These are phyloP conservation scores for Kryptolebias marmoratus DNA, from an alignment of 2,113 vertebrate species.

Conservation along the genomic window DNA sequence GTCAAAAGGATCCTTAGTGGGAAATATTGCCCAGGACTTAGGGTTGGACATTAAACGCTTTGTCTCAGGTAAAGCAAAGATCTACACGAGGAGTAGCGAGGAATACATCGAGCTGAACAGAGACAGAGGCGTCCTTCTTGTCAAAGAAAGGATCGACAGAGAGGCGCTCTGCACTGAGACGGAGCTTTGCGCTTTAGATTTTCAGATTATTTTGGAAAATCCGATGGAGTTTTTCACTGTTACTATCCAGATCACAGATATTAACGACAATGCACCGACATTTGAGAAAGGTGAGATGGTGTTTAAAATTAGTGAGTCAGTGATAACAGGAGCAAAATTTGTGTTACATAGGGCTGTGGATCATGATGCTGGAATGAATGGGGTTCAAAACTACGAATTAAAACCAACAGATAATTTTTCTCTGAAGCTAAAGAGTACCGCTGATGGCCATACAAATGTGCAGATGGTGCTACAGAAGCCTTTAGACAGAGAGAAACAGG, in stretches of 20 bases:
- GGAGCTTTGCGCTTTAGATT: slow-evolving; percentile 74
- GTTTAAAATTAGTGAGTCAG: slow-evolving; percentile 70
- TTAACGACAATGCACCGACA: slow-evolving; percentile 77
- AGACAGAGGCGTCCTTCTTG: slow-evolving; percentile 60
- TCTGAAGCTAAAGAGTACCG: no score
- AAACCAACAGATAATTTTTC: no score
- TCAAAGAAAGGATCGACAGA: slow-evolving; percentile 70
- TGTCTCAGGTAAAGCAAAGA: slow-evolving; percentile 45
- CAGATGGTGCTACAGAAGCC: no score
- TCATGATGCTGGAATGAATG: slow-evolving; percentile 78
- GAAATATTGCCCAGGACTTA: slow-evolving; percentile 62
- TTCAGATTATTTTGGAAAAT: slow-evolving; percentile 81
- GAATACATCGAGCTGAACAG: slow-evolving; percentile 74
- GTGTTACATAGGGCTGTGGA: slow-evolving; percentile 79
- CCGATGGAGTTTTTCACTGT: slow-evolving; percentile 79
- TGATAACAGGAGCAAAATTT: slow-evolving; percentile 52
- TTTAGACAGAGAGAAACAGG: no score
- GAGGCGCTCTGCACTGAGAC: slow-evolving; percentile 72
- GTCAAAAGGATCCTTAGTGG: slow-evolving; percentile 54
- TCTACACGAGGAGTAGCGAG: slow-evolving; percentile 53
- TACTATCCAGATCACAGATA: slow-evolving; percentile 70
- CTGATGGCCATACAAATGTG: no score
- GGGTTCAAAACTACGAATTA: slow-evolving; percentile 73
- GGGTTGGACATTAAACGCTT: slow-evolving; percentile 48
- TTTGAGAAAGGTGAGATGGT: slow-evolving; percentile 45